These are phyloP conservation scores for Fragum whitleyi DNA, from an alignment of 2,888 invertebrate species.

Conservation along the genomic window DNA sequence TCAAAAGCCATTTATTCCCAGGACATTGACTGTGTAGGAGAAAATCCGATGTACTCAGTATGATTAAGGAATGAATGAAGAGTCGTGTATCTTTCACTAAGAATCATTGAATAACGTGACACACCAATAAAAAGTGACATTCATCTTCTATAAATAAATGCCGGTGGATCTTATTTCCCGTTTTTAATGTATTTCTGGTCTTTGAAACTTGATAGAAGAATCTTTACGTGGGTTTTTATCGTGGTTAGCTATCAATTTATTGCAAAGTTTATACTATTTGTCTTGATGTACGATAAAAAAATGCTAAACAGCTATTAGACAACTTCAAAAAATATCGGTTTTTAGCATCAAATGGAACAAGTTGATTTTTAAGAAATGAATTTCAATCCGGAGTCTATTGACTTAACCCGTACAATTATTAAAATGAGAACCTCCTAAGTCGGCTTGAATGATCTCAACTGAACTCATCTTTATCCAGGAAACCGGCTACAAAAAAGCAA, in stretches of 20 bases:
- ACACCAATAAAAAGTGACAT: conserved; percentile 2
- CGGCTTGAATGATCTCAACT: too few relatives aligned
- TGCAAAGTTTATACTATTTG: too few relatives aligned
- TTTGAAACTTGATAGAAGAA: not conserved
- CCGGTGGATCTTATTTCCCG: not conserved
- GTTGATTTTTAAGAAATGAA: too few relatives aligned
- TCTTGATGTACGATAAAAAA: too few relatives aligned
- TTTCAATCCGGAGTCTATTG: too few relatives aligned
- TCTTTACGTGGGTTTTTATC: not conserved
- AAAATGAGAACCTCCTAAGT: too few relatives aligned
- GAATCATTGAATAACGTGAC: not conserved
- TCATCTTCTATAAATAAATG: not conserved
- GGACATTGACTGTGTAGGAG: not conserved
- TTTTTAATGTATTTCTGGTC: not conserved
- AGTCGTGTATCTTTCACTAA: not conserved
- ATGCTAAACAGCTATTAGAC: too few relatives aligned
- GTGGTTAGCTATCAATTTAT: not conserved
- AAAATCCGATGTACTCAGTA: not conserved
- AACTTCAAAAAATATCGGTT: too few relatives aligned
- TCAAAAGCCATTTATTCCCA: not conserved
- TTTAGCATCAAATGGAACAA: too few relatives aligned
- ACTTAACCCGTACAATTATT: too few relatives aligned
- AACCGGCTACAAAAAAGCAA: too few relatives aligned
- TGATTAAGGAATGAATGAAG: not conserved
- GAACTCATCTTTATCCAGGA: too few relatives aligned